A percentile compares a stretch with the other conserved stretches of the same genome.
Evolutionary conservation across 2,797 vertebrate genomes (phyloP).

Genomic region (Leptodactylus fallax): DNA sequence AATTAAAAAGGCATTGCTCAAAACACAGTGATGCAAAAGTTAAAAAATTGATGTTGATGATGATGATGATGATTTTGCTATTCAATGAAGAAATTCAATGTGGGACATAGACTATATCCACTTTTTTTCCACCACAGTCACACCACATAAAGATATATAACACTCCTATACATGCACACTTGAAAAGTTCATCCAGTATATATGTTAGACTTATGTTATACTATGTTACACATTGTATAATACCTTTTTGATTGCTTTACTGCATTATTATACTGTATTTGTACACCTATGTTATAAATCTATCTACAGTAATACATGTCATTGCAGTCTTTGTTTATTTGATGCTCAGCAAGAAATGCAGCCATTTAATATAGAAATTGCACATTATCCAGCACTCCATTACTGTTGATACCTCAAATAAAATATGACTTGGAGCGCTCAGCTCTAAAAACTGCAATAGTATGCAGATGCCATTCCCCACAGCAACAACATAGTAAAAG

Average conservation of each 20-base stretch:
- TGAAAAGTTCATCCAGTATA: not conserved
- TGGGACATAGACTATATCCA: too few species aligned
- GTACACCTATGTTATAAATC: not conserved
- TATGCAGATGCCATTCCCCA: constrained; percentile 58
- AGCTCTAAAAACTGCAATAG: constrained; percentile 56
- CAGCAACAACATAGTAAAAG: constrained; percentile 58
- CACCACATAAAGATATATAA: too few species aligned
- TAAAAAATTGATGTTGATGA: too few species aligned
- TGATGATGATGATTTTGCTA: too few species aligned
- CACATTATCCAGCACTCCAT: constrained; percentile 31
- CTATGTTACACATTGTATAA: constrained; percentile 4
- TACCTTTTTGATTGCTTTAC: not conserved
- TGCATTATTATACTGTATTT: not conserved
- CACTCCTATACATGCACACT: too few species aligned
- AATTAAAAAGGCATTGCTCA: too few species aligned
- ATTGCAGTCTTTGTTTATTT: constrained; percentile 8
- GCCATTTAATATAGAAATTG: constrained; percentile 25
- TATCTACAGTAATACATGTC: constrained; percentile 18
- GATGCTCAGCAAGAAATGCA: constrained; percentile 27
- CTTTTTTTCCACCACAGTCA: too few species aligned
- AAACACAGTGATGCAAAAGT: too few species aligned
- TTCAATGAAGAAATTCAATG: too few species aligned
- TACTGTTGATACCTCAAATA: constrained; percentile 51
- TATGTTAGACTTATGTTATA: not conserved
- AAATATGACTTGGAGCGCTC: constrained; percentile 43